phyloP scores from a whole-genome alignment of 2,797 vertebrate species.

The Mus caroli region DNA sequence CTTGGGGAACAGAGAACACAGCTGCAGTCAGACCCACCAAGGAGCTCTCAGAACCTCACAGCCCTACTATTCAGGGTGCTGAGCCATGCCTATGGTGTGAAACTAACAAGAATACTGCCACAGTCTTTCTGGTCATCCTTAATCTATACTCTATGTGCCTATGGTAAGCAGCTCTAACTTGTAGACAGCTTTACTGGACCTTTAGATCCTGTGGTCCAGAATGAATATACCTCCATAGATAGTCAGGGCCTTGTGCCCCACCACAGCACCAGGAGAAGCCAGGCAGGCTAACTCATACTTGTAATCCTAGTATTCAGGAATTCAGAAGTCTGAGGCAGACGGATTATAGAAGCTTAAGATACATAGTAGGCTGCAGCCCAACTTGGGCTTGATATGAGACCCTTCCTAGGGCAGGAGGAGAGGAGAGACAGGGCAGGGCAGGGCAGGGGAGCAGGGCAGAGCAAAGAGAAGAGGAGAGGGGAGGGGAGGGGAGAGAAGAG shows the following conservation, averaged over 20 bases:
- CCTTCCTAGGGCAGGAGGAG: not conserved
- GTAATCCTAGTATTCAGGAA: not conserved
- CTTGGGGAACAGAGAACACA: not conserved
- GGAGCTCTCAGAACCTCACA: not conserved
- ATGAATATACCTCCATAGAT: no score
- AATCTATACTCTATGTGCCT: not conserved
- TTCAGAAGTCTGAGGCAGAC: not conserved
- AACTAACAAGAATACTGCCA: fast-evolving
- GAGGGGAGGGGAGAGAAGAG: fast-evolving
- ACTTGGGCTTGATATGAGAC: not conserved
- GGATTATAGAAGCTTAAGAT: not conserved
- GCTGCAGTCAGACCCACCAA: not conserved
- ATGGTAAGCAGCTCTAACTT: not conserved
- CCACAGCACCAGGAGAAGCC: not conserved
- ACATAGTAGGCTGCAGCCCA: not conserved
- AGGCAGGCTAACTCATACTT: not conserved
- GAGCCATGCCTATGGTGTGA: fast-evolving
- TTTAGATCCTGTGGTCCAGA: no score
- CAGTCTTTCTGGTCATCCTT: not conserved
- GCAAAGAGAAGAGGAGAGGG: fast-evolving
- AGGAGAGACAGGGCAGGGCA: fast-evolving
- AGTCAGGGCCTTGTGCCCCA: fast-evolving
- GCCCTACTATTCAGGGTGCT: not conserved
- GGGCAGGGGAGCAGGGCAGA: fast-evolving
- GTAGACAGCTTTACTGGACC: not conserved